These are phyloP conservation scores for Nothoprocta perdicaria DNA, from an alignment of 2,113 vertebrate species.

Conservation along the genomic window DNA sequence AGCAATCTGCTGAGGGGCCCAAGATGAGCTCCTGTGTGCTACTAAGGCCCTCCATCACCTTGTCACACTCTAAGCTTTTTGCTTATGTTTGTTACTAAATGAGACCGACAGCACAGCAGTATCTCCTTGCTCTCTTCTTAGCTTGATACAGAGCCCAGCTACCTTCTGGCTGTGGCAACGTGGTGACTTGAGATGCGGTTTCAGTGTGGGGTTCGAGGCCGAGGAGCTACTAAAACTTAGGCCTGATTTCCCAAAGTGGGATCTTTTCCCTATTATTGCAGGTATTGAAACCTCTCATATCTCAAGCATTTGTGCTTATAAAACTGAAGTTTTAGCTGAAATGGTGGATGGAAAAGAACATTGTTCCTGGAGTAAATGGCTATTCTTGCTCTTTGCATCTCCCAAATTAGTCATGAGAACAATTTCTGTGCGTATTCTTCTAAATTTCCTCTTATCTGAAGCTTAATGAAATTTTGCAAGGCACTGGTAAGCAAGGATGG, in stretches of 20 bases:
- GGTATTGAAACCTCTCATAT: conserved; percentile 26
- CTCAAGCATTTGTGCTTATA: conserved; percentile 35
- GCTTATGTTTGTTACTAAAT: conserved; percentile 25
- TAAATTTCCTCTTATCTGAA: not conserved
- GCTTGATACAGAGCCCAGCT: not conserved
- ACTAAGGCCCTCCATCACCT: conserved; percentile 36
- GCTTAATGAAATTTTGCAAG: conserved; percentile 2
- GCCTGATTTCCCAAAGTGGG: conserved; percentile 35
- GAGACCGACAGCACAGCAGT: not conserved
- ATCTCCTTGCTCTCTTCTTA: not conserved
- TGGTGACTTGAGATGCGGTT: conserved; percentile 4
- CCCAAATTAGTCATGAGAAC: not conserved
- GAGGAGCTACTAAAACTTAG: conserved; percentile 26
- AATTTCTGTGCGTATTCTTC: not conserved
- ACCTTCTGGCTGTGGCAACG: not conserved
- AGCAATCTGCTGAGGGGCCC: conserved; percentile 39
- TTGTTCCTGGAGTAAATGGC: not conserved
- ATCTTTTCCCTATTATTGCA: not conserved
- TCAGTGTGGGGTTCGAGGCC: not conserved
- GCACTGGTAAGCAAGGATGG: not conserved
- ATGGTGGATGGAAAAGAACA: not conserved
- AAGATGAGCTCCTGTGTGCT: not conserved
- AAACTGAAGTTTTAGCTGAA: conserved; percentile 39
- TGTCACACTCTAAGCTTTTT: conserved; percentile 21
- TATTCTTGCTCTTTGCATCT: conserved; percentile 16